Evolutionary conservation across 2,888 invertebrate species (phyloP), one percentile per base, ranked within the genome.

Genomic region (Cinara cedri): DNA sequence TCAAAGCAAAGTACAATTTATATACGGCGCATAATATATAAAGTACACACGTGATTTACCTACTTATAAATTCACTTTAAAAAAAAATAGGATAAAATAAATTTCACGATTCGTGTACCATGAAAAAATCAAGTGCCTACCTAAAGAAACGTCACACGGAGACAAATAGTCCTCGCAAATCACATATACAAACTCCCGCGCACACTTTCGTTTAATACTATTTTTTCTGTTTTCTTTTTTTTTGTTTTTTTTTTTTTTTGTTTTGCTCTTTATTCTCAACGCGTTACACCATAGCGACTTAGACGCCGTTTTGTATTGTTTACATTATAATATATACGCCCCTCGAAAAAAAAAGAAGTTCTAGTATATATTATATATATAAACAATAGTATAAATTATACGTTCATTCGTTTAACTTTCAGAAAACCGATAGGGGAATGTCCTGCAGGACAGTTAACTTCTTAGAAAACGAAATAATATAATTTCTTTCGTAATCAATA

Each of bases 111-210:
- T 60, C 71, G 26, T 60, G 46, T 72, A 14, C 60, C 72, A 13
- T 49, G 60, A 49, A 60, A 60, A 72, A 72, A 60, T 60, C 60
- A 72, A 72, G 46, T 72, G 49, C 46, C 72, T 19, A 72, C 3
- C n/a, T 4, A 6, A 34, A 34, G 60, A 72, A 72, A 72, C 4
- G 72, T 72, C 72, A 60, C 46, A 1, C 46, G 1, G 19, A 60
- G 60, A 72, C n/a, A 72, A 72, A 72, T 72, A 49, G 72, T 60
- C 13, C 26, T 72, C 72, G 19, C 60, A 60, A 72, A 72, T 72
- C 60, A 60, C 72, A 55, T 2, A 24, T 10, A 11, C 6, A 26
- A 24, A 46, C 13, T 13, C 46, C n/a, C n/a, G 13, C 8, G 57
- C 24, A 26, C 60, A 26, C 60, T 60, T 49, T 1, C 21, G 54